Conservation (phyloP, 1,140 invertebrate genomes). For the Penaeus vannamei region DNA sequence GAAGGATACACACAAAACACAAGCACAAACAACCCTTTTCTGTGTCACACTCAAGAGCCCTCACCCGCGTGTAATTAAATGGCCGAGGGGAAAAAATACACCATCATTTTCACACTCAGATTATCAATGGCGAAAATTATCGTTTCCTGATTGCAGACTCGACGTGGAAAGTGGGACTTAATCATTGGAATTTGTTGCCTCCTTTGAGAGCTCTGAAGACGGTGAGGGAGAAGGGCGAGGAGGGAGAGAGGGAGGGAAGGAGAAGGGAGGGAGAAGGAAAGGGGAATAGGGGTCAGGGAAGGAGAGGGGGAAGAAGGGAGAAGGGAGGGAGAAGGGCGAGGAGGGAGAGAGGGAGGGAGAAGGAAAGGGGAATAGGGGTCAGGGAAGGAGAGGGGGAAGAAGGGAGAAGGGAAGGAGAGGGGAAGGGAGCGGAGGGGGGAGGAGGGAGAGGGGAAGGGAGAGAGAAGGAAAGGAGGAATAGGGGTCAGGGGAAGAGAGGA, state of each 20-base stretch:
- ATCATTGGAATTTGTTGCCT: conserved; percentile 32
- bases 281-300: no score
- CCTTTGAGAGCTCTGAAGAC: not conserved
- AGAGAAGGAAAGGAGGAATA: no score
- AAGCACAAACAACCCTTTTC: not conserved
- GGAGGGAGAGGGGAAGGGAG: no score
- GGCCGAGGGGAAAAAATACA: conserved; percentile 20
- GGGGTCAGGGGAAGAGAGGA: no score
- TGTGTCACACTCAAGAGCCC: conserved; percentile 19
- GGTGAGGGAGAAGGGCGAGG: not conserved
- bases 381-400: no score
- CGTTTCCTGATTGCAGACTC: conserved; percentile 51
- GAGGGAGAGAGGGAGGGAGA: no score
- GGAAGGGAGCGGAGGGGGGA: no score
- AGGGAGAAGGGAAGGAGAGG: no score
- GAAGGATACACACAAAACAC: not conserved
- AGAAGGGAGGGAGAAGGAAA: no score
- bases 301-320: no score
- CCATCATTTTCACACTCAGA: conserved; percentile 55
- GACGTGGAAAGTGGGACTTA: conserved; percentile 44
- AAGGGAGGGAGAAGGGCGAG: no score
- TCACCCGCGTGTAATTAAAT: conserved; percentile 45
- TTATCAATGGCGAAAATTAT: conserved; percentile 52
- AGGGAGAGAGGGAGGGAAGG: not conserved
- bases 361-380: no score